phyloP scores from a whole-genome alignment of 2,888 invertebrate genomes.

The Sipunculus nudus region DNA sequence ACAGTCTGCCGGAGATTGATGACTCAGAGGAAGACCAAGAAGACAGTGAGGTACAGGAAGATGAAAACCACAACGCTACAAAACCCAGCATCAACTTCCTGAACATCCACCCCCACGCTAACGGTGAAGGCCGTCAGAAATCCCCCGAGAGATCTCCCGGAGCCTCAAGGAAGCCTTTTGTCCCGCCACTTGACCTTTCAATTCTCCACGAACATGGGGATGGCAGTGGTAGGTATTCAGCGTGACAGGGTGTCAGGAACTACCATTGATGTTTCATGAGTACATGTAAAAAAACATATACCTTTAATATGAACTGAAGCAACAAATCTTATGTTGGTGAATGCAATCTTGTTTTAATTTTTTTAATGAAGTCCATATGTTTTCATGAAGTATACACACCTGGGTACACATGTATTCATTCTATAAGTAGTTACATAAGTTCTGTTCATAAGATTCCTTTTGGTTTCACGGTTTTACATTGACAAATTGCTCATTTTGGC shows the following conservation, averaged over 20 bases:
- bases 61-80: constrained; percentile 32
- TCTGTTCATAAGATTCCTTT: too few relatives aligned
- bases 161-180: constrained; percentile 62
- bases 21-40: background rate
- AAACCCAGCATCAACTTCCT: constrained; percentile 49
- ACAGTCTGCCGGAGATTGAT: background rate
- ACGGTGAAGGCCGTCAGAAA: constrained; percentile 73
- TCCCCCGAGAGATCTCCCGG: constrained; percentile 71
- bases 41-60: constrained; percentile 7
- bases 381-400: too few relatives aligned
- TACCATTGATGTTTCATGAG: too few relatives aligned
- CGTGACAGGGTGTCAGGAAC: background rate
- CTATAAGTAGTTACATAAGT: too few relatives aligned
- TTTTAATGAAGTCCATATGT: too few relatives aligned
- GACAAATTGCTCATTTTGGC: too few relatives aligned
- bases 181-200: constrained; percentile 70
- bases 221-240: constrained; percentile 24
- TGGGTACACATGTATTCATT: too few relatives aligned
- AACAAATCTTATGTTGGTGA: too few relatives aligned
- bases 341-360: too few relatives aligned
- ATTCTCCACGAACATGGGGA: constrained; percentile 73
- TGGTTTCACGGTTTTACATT: too few relatives aligned
- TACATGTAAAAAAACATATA: too few relatives aligned
- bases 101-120: constrained; percentile 69
- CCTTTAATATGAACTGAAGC: too few relatives aligned